Evolutionary conservation across 2,113 vertebrate genomes (phyloP).

Genomic region (Gasterosteus aculeatus): DNA sequence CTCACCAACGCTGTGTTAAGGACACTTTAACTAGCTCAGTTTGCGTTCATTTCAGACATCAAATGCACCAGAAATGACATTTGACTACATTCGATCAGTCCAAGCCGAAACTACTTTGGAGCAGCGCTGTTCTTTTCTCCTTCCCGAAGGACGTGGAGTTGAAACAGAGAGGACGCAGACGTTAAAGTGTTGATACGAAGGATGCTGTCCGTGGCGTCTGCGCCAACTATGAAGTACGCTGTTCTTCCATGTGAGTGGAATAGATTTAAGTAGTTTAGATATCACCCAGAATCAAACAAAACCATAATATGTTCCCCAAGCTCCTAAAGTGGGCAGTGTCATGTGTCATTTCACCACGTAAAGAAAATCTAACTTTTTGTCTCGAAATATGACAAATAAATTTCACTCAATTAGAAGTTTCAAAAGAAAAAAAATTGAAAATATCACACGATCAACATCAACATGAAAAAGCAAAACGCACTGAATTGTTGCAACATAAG

Average conservation of each 20-base stretch:
- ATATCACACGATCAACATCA: neutral
- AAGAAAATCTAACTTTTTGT: neutral
- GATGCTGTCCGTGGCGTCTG: neutral
- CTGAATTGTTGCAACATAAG: constrained; percentile 34
- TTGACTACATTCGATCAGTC: constrained; percentile 10
- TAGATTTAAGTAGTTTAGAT: constrained; percentile 11
- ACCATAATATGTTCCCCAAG: neutral
- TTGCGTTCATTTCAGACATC: constrained; percentile 5
- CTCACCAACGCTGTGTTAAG: constrained; percentile 74
- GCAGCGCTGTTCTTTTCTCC: constrained; percentile 7
- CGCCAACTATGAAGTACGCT: constrained; percentile 2
- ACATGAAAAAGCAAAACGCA: constrained; percentile 28
- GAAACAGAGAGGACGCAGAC: constrained; percentile 10
- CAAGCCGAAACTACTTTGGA: neutral
- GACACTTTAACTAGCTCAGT: constrained; percentile 68
- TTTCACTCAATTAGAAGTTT: constrained; percentile 10
- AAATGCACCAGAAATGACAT: constrained; percentile 38
- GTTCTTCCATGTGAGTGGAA: constrained; percentile 5
- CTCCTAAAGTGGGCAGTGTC: constrained; percentile 7
- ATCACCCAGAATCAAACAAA: constrained; percentile 14
- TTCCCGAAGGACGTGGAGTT: neutral
- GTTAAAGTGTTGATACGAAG: neutral
- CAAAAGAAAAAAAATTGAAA: constrained; percentile 23
- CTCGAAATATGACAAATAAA: neutral
- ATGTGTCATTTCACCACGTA: neutral